Conservation (phyloP, 2,888 invertebrate species). For the Dolichomitus sp. region DNA sequence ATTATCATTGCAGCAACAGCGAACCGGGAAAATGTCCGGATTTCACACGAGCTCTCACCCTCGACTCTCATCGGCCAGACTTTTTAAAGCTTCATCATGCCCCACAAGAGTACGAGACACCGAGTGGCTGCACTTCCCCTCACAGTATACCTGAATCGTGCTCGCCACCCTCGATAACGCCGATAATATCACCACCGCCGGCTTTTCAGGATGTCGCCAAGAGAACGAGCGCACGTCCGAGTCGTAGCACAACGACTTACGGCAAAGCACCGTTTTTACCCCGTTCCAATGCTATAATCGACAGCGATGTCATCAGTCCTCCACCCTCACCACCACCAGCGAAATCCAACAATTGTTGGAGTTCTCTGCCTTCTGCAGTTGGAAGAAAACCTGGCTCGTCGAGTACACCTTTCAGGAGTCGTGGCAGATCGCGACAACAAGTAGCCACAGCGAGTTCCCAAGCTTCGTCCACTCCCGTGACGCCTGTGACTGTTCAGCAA, state of each 20-base stretch:
- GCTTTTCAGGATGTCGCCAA: conserved; percentile 89
- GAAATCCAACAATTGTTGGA: conserved; percentile 83
- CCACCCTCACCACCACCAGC: conserved; percentile 84
- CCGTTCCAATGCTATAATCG: conserved; percentile 87
- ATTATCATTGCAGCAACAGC: conserved; percentile 87
- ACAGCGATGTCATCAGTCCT: conserved; percentile 87
- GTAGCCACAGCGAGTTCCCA: conserved; percentile 55
- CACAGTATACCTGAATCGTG: conserved; percentile 85
- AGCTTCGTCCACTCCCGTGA: conserved; percentile 24
- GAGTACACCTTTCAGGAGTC: conserved; percentile 74
- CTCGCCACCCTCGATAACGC: conserved; percentile 90
- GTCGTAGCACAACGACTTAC: conserved; percentile 81
- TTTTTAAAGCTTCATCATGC: conserved; percentile 79
- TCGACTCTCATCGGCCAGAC: conserved; percentile 81
- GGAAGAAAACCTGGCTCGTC: conserved; percentile 70
- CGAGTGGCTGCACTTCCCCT: conserved; percentile 84
- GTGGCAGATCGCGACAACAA: conserved; percentile 78
- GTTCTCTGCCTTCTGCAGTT: conserved; percentile 78
- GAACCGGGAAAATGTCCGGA: conserved; percentile 82
- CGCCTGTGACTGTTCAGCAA: conserved; percentile 65
- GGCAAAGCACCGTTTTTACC: conserved; percentile 87
- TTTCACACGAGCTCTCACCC: conserved; percentile 72
- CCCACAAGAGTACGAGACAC: conserved; percentile 83
- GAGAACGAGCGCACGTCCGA: conserved; percentile 63
- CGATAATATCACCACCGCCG: conserved; percentile 91